Conservation (phyloP, 1,140 invertebrate species). For the Pseudomyrmex cubaensis region DNA sequence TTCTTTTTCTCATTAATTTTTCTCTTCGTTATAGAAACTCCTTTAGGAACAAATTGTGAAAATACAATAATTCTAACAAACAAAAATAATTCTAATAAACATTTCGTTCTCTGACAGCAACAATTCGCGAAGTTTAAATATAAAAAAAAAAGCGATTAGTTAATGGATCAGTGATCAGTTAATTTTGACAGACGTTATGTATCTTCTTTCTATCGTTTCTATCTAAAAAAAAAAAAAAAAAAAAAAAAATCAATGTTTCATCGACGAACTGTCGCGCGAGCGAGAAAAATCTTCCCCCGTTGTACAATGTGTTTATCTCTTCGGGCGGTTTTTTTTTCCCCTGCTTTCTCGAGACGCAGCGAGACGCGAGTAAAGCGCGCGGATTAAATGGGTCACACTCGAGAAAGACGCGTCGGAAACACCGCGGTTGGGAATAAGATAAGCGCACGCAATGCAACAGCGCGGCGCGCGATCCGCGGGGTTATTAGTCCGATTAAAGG, state of each 20-base stretch:
- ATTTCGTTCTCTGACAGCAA: too few species aligned
- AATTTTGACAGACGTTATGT: too few species aligned
- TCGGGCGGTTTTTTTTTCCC: neutral
- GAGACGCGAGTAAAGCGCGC: neutral
- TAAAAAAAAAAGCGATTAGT: too few species aligned
- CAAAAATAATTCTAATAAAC: too few species aligned
- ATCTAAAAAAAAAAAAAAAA: neutral
- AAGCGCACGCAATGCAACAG: neutral
- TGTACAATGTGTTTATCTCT: neutral
- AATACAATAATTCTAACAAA: neutral
- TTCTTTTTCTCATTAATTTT: neutral
- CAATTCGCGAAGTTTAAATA: too few species aligned
- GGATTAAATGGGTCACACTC: constrained; percentile 18
- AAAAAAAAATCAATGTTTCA: constrained; percentile 6
- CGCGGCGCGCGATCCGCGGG: neutral
- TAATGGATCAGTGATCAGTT: too few species aligned
- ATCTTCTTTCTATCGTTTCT: too few species aligned
- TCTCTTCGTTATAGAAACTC: too few species aligned
- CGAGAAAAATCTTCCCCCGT: neutral
- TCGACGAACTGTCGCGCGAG: neutral
- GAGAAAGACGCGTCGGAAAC: constrained; percentile 9
- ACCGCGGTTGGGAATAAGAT: too few species aligned
- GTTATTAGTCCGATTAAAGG: constrained; percentile 41
- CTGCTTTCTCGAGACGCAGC: neutral
- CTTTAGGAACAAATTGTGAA: neutral